These are phyloP conservation scores for Harmothoe impar DNA, from an alignment of 2,888 invertebrate genomes.

Conservation along the genomic window DNA sequence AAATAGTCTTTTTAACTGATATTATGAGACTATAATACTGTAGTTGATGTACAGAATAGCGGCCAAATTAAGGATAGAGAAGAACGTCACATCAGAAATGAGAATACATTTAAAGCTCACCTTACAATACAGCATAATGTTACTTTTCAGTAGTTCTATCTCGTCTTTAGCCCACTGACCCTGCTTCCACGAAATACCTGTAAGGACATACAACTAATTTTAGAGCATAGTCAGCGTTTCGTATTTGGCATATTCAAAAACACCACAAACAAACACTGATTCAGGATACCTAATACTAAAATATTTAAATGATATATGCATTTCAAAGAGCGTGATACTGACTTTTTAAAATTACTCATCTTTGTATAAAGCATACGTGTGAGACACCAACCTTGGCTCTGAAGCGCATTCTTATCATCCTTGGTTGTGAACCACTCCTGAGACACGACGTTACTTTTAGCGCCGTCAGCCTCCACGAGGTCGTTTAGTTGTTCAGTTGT, in stretches of 20 bases:
- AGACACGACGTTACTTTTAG: slow-evolving; percentile 77
- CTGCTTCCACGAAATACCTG: slow-evolving; percentile 84
- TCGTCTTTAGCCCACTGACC: slow-evolving; percentile 85
- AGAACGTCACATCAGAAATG: not conserved
- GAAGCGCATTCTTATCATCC: slow-evolving; percentile 83
- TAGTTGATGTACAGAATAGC: too few species aligned
- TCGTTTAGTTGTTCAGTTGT: not conserved
- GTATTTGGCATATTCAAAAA: too few species aligned
- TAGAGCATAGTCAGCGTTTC: too few species aligned
- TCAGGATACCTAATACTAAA: too few species aligned
- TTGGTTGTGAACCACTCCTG: slow-evolving; percentile 84
- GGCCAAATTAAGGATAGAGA: not conserved
- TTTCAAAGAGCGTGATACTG: too few species aligned
- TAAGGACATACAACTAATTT: not conserved
- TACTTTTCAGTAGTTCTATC: slow-evolving; percentile 82
- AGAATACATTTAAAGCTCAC: slow-evolving; percentile 73
- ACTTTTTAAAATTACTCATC: too few species aligned
- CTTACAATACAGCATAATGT: slow-evolving; percentile 83
- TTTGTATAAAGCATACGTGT: too few species aligned
- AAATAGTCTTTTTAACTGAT: not conserved
- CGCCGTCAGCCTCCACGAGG: not conserved
- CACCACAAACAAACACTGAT: too few species aligned
- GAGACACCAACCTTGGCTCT: slow-evolving; percentile 77
- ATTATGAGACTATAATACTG: too few species aligned
- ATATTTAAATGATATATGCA: too few species aligned